Conservation (phyloP, 2,797 vertebrate species). For the Pseudochromis fuscus region DNA sequence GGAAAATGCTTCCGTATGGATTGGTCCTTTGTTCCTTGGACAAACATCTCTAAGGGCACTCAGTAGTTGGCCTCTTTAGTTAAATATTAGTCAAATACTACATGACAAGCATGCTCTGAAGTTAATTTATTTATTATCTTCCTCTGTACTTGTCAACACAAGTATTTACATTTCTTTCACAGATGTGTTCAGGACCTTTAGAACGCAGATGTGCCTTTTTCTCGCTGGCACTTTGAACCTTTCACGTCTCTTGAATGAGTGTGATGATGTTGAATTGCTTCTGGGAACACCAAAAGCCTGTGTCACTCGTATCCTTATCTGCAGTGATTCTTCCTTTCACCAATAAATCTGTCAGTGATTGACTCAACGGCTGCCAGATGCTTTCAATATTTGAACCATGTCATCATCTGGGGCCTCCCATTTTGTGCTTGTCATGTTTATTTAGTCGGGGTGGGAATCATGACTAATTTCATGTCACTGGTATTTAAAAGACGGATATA, state of each 20-base stretch:
- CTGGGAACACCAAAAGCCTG: conserved; percentile 21
- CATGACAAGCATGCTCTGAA: background rate
- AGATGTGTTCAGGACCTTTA: conserved; percentile 18
- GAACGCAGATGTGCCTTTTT: background rate
- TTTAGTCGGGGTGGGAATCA: conserved; percentile 56
- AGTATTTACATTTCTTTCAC: conserved; percentile 1
- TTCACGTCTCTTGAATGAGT: conserved; percentile 11
- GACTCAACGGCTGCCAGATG: conserved; percentile 53
- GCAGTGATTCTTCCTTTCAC: conserved; percentile 42
- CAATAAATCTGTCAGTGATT: conserved; percentile 61
- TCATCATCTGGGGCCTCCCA: conserved; percentile 53
- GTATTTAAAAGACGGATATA: conserved; percentile 38
- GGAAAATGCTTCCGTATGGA: too few species aligned
- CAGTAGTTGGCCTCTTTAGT: background rate
- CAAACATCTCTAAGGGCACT: too few species aligned
- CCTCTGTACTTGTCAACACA: background rate
- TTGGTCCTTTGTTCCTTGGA: background rate
- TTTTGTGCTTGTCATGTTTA: conserved; percentile 66
- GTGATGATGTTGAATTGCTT: conserved; percentile 19
- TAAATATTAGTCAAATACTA: background rate
- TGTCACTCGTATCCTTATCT: conserved; percentile 57
- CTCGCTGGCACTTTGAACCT: conserved; percentile 27
- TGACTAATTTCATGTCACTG: conserved; percentile 59
- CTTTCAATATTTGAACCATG: conserved; percentile 64
- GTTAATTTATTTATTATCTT: too few species aligned